A percentile compares a stretch with the other conserved stretches of the same genome.
These are phyloP conservation scores for Prionailurus bengalensis DNA, from an alignment of 2,113 vertebrate species.

Conservation along the genomic window DNA sequence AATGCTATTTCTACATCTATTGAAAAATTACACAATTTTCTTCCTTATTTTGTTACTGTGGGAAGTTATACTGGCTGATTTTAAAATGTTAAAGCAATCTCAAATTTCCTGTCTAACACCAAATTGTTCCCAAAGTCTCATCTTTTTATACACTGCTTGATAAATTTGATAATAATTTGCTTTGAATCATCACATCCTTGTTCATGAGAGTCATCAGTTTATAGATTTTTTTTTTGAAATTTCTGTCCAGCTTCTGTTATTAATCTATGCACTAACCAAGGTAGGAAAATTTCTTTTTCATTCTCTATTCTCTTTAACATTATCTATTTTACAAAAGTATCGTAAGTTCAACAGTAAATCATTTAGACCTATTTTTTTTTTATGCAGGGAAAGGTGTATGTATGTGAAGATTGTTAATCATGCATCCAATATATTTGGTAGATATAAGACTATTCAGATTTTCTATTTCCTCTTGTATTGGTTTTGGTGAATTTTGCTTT, in stretches of 20 bases:
- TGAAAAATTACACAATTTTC: not conserved
- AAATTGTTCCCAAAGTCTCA: not conserved
- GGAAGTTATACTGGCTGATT: not conserved
- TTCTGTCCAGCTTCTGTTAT: not conserved
- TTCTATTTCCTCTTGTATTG: not conserved
- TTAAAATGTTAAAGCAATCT: not conserved
- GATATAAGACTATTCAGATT: not conserved
- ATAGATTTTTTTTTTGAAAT: not conserved
- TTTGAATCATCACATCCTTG: not conserved
- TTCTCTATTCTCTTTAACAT: not conserved
- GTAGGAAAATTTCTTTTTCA: not conserved
- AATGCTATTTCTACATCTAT: not conserved
- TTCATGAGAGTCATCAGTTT: not conserved
- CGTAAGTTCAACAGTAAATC: not conserved
- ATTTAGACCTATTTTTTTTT: not conserved
- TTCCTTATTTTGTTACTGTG: not conserved
- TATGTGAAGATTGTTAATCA: not conserved
- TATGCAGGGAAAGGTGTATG: not conserved
- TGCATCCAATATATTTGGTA: not conserved
- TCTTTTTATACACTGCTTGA: not conserved
- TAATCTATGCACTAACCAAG: not conserved
- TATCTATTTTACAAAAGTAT: not conserved
- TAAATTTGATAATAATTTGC: constrained; percentile 1
- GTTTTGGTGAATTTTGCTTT: not conserved
- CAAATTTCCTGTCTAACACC: not conserved